Base-by-base conservation (phyloP, 2,888 invertebrate species). In the Ferdinandea cuprea region DNA sequence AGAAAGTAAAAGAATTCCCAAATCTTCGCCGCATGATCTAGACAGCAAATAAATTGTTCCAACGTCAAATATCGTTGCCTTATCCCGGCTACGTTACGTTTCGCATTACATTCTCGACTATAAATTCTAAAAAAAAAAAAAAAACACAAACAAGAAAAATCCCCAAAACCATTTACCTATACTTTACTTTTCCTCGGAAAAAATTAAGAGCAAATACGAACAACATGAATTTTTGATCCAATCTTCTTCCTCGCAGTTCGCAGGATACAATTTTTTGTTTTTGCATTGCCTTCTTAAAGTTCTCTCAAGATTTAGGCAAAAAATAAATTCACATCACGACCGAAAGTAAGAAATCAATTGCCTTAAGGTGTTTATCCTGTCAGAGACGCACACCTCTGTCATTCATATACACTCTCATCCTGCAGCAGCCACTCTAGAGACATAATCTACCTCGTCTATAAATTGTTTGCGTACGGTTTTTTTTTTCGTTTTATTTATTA, bases 261-360 rank as follows among this genome's bases (percentile, higher is more conserved):
- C 54, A 46, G 37, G 35, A 25, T 61, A 15, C 35, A 3, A 17
- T n/a, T 15, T 35, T 40, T 25, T 7, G 13, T 30, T 32, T 28
- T 30, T 9, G 13, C n/a, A n/a, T 25, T 40, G 13, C 15, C 40
- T 11, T n/a, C 46, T 30, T 52, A 11, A 32, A 32, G 8, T 19
- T 54, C 13, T 54, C 13, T n/a, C 40, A 19, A 4, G 56, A 17
- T 28, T 5, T 17, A 65, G 28, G 32, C 4, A 1, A 6, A 44
- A 65, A 69, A 19, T 8, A 59, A 63, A 80, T 81, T 81, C 80
- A 15, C 65, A 65, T 81, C 80, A 81, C 80, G 80, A 21, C 17
- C 46, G 32, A 77, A 59, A 48, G 71, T 61, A 72, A 77, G 77
- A 77, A 81, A 81, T 81, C 81, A 81, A 81, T 81, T 81, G 77